Base-by-base conservation (phyloP, 2,113 vertebrate genomes). In the Rostratula benghalensis region DNA sequence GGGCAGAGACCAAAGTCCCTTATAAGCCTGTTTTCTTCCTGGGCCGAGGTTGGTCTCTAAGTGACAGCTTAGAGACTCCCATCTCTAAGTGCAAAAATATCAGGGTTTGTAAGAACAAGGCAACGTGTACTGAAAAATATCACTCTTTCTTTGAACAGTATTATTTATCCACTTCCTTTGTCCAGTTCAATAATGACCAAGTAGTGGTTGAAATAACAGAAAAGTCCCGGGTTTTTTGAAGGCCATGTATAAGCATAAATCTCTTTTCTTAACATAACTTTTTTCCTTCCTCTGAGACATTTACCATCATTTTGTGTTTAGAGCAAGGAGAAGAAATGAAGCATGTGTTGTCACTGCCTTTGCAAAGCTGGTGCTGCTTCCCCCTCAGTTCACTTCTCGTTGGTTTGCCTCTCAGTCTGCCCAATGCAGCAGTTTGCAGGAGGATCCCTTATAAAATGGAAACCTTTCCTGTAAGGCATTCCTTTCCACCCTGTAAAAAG, bases 361-460 rank as follows among this genome's bases (percentile, higher is more conserved):
- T 71, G 50, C 73, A 92, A 85, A 77, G 54, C 80, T 93, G 89
- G 84, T 8, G 0, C 80, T 50, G 70, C 80, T 93, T 92, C 70
- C 48, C 51, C 7, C 67, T 54, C 45, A 1, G 35, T 94, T 85
- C 90, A 35, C 63, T 86, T 91, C 64, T 91, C 87, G 31, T 53
- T 71, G 31, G 35, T 97, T 95, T 96, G 75, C 83, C 87, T 81
- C 81, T 33, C 24, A 69, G 33, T 79, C 77, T 95, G 69, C 91
- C 90, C 19, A 81, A 94, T 54, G 60, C 94, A 76, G 90, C 94
- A 87, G 91, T 70, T 75, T 6, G 2, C 73, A 94, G 94, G 76
- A 97, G 70, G 76, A 83, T 83, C 45, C 83, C 76, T 73, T 95
- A 82, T 95, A 90, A 96, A 97, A 96, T 78, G 84, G 88, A 95